Evolutionary conservation across 1,140 invertebrate species (phyloP).

Genomic region (Dryas iulia): DNA sequence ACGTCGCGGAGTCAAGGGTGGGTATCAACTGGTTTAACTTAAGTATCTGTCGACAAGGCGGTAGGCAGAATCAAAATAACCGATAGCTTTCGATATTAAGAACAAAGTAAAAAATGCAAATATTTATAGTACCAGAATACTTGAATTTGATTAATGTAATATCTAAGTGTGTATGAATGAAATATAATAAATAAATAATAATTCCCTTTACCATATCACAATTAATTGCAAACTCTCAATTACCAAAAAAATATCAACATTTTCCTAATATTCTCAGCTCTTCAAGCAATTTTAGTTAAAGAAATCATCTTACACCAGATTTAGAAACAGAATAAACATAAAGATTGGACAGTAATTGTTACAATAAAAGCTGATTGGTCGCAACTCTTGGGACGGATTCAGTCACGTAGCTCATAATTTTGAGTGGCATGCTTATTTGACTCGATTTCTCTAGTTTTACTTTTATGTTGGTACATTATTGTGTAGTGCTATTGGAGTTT

Average conservation of each 20-base stretch:
- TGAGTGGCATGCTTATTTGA: background rate
- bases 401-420: constrained; percentile 1
- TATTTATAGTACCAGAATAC: too few relatives aligned
- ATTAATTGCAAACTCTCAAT: too few relatives aligned
- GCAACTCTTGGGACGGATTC: background rate
- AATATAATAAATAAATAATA: too few relatives aligned
- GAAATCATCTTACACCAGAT: background rate
- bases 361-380: constrained; percentile 4
- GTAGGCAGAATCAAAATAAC: too few relatives aligned
- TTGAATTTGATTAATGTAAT: too few relatives aligned
- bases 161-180: too few relatives aligned
- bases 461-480: background rate
- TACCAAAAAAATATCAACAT: background rate
- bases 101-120: too few relatives aligned
- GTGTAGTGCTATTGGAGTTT: background rate
- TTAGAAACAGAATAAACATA: background rate
- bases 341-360: background rate
- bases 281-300: background rate
- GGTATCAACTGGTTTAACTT: too few relatives aligned
- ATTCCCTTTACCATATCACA: too few relatives aligned
- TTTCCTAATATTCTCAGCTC: background rate
- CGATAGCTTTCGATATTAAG: too few relatives aligned
- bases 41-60: too few relatives aligned
- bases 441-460: background rate
- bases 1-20: too few relatives aligned